A percentile compares a stretch with the other conserved stretches of the same genome.
phyloP scores from a whole-genome alignment of 1,140 invertebrate species.

The Diabrotica undecimpunctata region DNA sequence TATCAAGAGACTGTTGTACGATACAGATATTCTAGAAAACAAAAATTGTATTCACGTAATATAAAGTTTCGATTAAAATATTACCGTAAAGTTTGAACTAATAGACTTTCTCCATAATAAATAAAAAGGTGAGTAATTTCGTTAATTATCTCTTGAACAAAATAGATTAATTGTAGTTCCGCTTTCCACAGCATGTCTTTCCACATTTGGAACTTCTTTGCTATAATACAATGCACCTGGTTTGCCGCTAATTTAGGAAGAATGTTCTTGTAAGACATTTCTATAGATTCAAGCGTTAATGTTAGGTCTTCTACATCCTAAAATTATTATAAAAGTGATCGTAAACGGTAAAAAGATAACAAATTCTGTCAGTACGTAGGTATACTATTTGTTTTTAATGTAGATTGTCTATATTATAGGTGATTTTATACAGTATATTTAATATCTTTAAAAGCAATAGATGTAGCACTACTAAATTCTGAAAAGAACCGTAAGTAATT shows the following conservation, averaged over 20 bases:
- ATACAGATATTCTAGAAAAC: slow-evolving; percentile 33
- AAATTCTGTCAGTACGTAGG: neutral
- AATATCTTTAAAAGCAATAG: too few relatives aligned
- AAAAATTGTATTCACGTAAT: slow-evolving; percentile 5
- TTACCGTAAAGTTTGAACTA: slow-evolving; percentile 40
- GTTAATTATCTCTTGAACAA: slow-evolving; percentile 39
- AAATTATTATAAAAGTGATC: slow-evolving; percentile 7
- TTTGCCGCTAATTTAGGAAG: slow-evolving; percentile 24
- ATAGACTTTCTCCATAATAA: slow-evolving; percentile 38
- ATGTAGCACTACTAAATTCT: too few relatives aligned
- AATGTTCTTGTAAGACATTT: slow-evolving; percentile 22
- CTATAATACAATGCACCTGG: slow-evolving; percentile 14
- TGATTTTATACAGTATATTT: too few relatives aligned
- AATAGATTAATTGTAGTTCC: slow-evolving; percentile 42
- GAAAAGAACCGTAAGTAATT: too few relatives aligned
- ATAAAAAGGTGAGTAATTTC: slow-evolving; percentile 39
- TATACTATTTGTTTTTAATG: too few relatives aligned
- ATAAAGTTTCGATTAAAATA: neutral
- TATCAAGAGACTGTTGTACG: slow-evolving; percentile 33
- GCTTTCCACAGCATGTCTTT: slow-evolving; percentile 36
- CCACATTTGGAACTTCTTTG: slow-evolving; percentile 35
- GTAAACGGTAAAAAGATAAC: neutral
- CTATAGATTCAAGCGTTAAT: slow-evolving; percentile 21
- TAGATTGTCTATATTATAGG: too few relatives aligned
- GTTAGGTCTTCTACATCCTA: slow-evolving; percentile 35